phyloP scores from a whole-genome alignment of 2,888 invertebrate species.

The Ectobius pallidus region DNA sequence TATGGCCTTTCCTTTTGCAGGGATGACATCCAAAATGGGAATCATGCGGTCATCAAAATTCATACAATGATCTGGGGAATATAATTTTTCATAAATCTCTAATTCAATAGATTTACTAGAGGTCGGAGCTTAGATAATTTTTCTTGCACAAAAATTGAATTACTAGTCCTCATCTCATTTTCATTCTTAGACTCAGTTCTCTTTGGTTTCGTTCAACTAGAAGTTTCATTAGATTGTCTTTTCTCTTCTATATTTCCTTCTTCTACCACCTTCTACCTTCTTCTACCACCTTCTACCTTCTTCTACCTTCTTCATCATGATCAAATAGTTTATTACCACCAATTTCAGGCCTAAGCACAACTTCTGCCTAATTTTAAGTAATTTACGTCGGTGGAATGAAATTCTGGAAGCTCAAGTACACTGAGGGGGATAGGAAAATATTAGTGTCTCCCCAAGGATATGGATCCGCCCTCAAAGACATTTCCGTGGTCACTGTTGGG shows the following conservation, averaged over 20 bases:
- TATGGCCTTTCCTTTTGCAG: background rate
- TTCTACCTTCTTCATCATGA: background rate
- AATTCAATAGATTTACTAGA: background rate
- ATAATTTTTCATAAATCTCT: too few species aligned
- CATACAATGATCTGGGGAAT: too few species aligned
- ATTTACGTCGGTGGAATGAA: too few species aligned
- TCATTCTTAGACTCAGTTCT: background rate
- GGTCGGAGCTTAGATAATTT: background rate
- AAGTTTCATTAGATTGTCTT: background rate
- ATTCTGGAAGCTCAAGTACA: too few species aligned
- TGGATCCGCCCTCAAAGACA: too few species aligned
- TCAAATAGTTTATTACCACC: background rate
- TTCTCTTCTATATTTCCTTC: background rate
- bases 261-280: background rate
- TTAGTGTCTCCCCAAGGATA: too few species aligned
- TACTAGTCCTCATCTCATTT: too few species aligned
- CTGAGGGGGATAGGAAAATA: too few species aligned
- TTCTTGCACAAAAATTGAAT: too few species aligned
- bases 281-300: too few species aligned
- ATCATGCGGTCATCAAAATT: background rate
- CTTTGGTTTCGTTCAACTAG: background rate
- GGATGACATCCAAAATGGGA: background rate
- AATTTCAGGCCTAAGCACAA: background rate
- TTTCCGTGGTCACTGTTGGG: too few species aligned
- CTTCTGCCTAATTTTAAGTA: too few species aligned